Conservation (phyloP, 92 coral and sea anemone genomes). For the Desmophyllum pertusum region DNA sequence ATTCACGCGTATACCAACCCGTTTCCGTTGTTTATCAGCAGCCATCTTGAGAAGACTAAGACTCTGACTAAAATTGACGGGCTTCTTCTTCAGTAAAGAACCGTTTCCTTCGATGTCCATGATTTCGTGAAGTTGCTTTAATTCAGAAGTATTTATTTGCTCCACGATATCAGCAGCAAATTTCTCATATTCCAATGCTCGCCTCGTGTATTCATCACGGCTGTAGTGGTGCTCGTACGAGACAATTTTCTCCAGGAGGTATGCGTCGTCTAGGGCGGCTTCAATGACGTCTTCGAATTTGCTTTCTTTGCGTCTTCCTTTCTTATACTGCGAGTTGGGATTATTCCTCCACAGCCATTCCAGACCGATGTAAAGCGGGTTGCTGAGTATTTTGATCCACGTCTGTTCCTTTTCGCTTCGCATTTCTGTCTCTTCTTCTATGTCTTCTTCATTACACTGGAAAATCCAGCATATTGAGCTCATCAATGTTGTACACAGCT, state of each 20-base stretch:
- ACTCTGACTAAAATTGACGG: conserved; percentile 1
- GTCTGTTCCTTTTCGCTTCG: neutral
- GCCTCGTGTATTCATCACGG: conserved; percentile 13
- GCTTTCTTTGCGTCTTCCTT: neutral
- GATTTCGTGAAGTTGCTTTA: neutral
- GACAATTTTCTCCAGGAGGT: conserved; percentile 24
- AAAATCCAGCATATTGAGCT: neutral
- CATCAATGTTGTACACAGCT: neutral
- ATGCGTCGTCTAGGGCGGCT: conserved; percentile 2
- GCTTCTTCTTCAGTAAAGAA: neutral
- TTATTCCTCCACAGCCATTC: conserved; percentile 21
- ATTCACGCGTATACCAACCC: neutral
- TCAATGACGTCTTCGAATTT: conserved; percentile 3
- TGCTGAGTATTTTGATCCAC: conserved; percentile 12
- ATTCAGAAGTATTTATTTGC: neutral
- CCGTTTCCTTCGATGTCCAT: conserved; percentile 28
- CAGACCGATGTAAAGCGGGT: conserved; percentile 20
- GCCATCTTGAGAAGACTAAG: conserved; percentile 25
- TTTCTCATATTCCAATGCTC: conserved; percentile 1
- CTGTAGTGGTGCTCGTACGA: conserved; percentile 13
- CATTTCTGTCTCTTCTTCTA: neutral
- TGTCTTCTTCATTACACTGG: neutral
- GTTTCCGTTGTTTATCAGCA: conserved; percentile 12
- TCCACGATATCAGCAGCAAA: conserved; percentile 19
- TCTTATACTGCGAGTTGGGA: neutral